Percentiles rank a stretch among this genome's conserved stretches.
Evolutionary conservation across 1,140 invertebrate genomes (phyloP).

Genomic region (Sitodiplosis mosellana): DNA sequence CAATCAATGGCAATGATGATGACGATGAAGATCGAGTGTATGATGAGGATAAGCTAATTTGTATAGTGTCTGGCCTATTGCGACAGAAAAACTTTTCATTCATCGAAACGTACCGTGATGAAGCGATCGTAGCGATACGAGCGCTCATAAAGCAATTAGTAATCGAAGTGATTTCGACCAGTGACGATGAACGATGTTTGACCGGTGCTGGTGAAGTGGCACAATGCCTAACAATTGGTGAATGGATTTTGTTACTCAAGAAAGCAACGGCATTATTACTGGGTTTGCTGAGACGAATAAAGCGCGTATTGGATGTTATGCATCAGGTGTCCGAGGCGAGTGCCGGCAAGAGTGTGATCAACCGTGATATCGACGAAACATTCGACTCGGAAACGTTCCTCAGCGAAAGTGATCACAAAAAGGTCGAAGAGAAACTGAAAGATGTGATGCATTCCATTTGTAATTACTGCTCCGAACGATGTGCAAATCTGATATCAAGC

Average conservation of each 20-base stretch:
- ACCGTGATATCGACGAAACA: conserved; percentile 20
- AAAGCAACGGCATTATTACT: conserved; percentile 50
- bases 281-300: conserved; percentile 37
- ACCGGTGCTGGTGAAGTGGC: conserved; percentile 48
- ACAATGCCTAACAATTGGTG: conserved; percentile 42
- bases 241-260: conserved; percentile 63
- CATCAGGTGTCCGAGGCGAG: conserved; percentile 38
- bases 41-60: conserved; percentile 70
- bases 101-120: conserved; percentile 73
- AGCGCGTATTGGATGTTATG: conserved; percentile 55
- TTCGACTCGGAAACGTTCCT: conserved; percentile 46
- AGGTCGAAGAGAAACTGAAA: conserved; percentile 47
- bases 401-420: conserved; percentile 43
- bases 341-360: conserved; percentile 27
- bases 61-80: conserved; percentile 76
- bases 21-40: conserved; percentile 42
- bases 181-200: conserved; percentile 39
- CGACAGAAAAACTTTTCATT: conserved; percentile 73
- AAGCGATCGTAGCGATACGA: conserved; percentile 74
- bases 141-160: conserved; percentile 76
- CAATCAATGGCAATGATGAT: conserved; percentile 34
- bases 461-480: conserved; percentile 80
- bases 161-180: conserved; percentile 52
- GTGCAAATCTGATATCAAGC: conserved; percentile 66
- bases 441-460: conserved; percentile 62